Base-by-base conservation (phyloP, 2,888 invertebrate species). In the Hedychridium roseum region DNA sequence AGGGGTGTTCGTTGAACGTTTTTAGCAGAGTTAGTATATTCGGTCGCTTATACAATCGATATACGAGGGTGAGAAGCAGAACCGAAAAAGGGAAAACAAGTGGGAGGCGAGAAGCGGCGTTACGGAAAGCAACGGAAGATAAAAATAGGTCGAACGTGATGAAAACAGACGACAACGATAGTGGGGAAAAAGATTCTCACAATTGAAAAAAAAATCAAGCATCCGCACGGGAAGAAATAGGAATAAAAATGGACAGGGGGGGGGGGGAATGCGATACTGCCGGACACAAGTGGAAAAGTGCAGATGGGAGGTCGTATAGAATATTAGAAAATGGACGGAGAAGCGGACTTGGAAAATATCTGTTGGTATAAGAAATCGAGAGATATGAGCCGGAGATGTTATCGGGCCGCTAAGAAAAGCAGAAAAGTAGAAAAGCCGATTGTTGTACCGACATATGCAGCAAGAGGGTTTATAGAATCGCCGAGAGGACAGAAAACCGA, bases 11-110 rank as follows among this genome's bases (percentile, higher is more conserved):
- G 54, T 47, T 57, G 64, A 59, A 75, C 73, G 73, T 74, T 75
- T 75, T 74, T 67, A 73, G 73, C 62, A 47, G 56, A 67, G 73
- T 63, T 73, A 74, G 75, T 75, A 75, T 68, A 67, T 69, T 71
- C 69, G 60, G 70, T 70, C 66, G 75, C 70, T 75, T 75, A 75
- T 73, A 74, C 73, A 74, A 75, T 76, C 75, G 74, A 75, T 76
- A 76, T 75, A 71, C 70, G 70, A 68, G 71, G 64, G 66, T 57
- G 65, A 64, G 61, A 61, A 55, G 46, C 49, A 49, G 30, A n/a
- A n/a, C n/a, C n/a, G n/a, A n/a, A n/a, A n/a, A n/a, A n/a, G n/a
- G n/a, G 18, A 11, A 45, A 51, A 39, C 49, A 26, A 48, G 27
- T 14, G 30, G 16, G 43, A 26, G 44, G 42, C 23, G 44, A 39